Conservation (phyloP, 2,113 vertebrate species). For the Brienomyrus brachyistius region DNA sequence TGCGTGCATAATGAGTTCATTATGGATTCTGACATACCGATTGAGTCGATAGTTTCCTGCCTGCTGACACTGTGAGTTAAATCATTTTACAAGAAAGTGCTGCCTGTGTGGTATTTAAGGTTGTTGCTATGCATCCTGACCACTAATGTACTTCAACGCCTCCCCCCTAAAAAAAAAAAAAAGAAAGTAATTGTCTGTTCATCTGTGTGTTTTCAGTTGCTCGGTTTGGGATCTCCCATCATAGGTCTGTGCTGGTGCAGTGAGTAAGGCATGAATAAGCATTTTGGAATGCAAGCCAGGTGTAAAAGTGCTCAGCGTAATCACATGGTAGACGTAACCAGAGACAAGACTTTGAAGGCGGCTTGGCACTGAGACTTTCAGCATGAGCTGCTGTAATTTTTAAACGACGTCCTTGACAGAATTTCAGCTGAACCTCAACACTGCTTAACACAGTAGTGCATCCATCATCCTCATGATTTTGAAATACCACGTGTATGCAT, state of each 20-base stretch:
- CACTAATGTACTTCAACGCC: neutral
- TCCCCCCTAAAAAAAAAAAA: neutral
- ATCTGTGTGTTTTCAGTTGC: neutral
- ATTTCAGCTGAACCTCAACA: neutral
- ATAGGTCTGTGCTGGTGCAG: neutral
- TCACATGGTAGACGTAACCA: neutral
- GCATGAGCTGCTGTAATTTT: neutral
- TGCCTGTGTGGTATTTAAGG: neutral
- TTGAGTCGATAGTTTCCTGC: slow-evolving; percentile 13
- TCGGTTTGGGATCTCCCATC: neutral
- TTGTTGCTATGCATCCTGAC: neutral
- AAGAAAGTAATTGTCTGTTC: too few relatives aligned
- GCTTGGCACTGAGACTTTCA: neutral
- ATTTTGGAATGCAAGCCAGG: neutral
- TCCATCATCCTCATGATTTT: neutral
- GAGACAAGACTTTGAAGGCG: neutral
- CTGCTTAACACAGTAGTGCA: neutral
- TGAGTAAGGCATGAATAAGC: neutral
- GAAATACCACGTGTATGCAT: neutral
- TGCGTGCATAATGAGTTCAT: neutral
- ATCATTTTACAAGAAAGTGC: neutral
- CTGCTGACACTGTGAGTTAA: neutral
- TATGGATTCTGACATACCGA: slow-evolving; percentile 8
- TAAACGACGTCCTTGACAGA: neutral
- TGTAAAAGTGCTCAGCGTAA: neutral